Evolutionary conservation across 2,113 vertebrate genomes (phyloP).

Genomic region (Lipotes vexillifer): DNA sequence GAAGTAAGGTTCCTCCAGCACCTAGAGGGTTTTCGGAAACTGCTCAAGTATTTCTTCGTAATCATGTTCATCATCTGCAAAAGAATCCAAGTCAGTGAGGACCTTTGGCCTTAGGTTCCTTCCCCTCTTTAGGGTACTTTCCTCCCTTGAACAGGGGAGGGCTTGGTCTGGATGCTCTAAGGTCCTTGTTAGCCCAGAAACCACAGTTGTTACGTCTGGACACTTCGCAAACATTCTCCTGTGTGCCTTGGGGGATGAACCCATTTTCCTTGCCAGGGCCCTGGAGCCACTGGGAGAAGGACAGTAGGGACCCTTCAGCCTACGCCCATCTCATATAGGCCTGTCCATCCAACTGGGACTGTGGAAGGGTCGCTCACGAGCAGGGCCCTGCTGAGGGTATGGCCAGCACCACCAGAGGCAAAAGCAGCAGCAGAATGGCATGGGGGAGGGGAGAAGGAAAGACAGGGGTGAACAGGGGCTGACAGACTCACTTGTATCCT

Average conservation of each 20-base stretch:
- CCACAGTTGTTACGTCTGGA: background rate
- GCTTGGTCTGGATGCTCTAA: background rate
- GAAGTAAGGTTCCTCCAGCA: constrained; percentile 50
- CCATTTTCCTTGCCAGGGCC: background rate
- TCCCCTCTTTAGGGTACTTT: background rate
- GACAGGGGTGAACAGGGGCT: background rate
- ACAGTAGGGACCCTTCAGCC: background rate
- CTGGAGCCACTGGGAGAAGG: background rate
- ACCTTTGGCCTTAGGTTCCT: background rate
- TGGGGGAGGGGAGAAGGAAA: background rate
- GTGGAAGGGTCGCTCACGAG: background rate
- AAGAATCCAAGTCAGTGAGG: background rate
- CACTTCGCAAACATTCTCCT: background rate
- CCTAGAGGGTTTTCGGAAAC: constrained; percentile 46
- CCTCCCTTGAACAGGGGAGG: background rate
- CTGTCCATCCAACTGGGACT: background rate
- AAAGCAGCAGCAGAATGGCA: background rate
- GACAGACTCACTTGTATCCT: background rate
- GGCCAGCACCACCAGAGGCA: background rate
- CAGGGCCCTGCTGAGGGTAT: background rate
- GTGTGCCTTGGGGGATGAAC: background rate
- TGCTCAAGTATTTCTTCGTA: constrained; percentile 79
- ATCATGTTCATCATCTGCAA: constrained; percentile 68
- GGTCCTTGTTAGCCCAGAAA: background rate
- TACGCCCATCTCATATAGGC: background rate